Conservation (phyloP, 2,888 invertebrate species). For the Noctua comes region DNA sequence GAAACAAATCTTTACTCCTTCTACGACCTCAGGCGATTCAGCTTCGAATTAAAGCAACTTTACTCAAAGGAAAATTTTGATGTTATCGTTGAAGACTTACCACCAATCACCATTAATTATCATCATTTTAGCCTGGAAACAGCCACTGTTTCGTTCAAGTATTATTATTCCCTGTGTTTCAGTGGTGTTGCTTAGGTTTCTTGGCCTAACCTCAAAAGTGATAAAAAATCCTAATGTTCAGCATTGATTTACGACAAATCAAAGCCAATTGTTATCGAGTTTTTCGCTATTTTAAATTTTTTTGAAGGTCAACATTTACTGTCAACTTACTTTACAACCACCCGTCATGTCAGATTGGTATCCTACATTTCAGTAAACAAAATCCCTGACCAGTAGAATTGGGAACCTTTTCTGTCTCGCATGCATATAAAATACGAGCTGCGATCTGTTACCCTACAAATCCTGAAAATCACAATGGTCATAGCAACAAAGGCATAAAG, state of each 20-base stretch:
- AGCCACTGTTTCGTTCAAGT: neutral
- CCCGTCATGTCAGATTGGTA: neutral
- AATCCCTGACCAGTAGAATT: conserved; percentile 20
- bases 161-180: neutral
- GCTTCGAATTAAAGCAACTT: neutral
- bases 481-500: conserved; percentile 37
- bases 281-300: neutral
- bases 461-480: conserved; percentile 38
- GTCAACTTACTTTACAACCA: neutral
- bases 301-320: neutral
- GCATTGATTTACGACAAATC: neutral
- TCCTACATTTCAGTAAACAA: conserved; percentile 11
- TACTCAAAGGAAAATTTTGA: neutral
- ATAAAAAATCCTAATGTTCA: neutral
- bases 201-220: neutral
- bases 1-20: neutral
- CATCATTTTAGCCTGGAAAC: neutral
- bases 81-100: neutral
- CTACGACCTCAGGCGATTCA: neutral
- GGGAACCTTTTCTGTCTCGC: neutral
- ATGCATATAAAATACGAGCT: conserved; percentile 26
- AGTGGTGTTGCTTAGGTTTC: too few species aligned
- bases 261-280: neutral
- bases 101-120: neutral
- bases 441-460: conserved; percentile 30